Conservation (phyloP, 2,888 invertebrate species). For the Rosalia funebris region DNA sequence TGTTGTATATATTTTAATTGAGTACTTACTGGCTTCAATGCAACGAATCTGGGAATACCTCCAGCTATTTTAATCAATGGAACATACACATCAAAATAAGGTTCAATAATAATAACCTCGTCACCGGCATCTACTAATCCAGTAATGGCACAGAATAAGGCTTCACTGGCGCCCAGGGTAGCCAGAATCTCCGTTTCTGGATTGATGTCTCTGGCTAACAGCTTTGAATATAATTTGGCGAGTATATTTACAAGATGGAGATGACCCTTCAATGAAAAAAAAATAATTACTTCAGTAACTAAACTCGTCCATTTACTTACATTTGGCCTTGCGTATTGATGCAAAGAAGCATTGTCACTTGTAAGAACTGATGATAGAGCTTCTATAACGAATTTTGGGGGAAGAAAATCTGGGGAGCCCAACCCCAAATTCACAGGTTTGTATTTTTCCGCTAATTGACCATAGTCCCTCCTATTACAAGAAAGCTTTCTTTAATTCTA, state of each 20-base stretch:
- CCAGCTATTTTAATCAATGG: conserved; percentile 92
- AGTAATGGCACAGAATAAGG: conserved; percentile 83
- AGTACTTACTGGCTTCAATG: conserved; percentile 73
- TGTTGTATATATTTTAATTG: no score
- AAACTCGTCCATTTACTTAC: conserved; percentile 66
- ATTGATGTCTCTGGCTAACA: conserved; percentile 80
- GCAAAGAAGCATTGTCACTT: conserved; percentile 77
- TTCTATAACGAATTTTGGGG: conserved; percentile 83
- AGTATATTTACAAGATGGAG: conserved; percentile 86
- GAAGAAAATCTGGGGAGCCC: conserved; percentile 93
- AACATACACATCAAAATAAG: conserved; percentile 97
- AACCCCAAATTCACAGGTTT: conserved; percentile 94
- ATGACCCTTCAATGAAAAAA: conserved; percentile 84
- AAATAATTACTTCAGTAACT: no score
- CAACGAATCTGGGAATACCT: conserved; percentile 86
- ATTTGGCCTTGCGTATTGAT: conserved; percentile 94
- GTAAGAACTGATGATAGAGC: conserved; percentile 76
- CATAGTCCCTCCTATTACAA: conserved; percentile 87
- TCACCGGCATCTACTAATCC: conserved; percentile 83
- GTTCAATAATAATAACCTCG: conserved; percentile 96
- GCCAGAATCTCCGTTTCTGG: conserved; percentile 87
- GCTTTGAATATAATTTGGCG: conserved; percentile 82
- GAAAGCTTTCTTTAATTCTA: conserved; percentile 41
- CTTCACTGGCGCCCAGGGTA: conserved; percentile 94
- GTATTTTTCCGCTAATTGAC: conserved; percentile 80